Evolutionary conservation across 2,797 vertebrate species (phyloP), one percentile per base, ranked within the genome.

Genomic region (Decapterus maruadsi): DNA sequence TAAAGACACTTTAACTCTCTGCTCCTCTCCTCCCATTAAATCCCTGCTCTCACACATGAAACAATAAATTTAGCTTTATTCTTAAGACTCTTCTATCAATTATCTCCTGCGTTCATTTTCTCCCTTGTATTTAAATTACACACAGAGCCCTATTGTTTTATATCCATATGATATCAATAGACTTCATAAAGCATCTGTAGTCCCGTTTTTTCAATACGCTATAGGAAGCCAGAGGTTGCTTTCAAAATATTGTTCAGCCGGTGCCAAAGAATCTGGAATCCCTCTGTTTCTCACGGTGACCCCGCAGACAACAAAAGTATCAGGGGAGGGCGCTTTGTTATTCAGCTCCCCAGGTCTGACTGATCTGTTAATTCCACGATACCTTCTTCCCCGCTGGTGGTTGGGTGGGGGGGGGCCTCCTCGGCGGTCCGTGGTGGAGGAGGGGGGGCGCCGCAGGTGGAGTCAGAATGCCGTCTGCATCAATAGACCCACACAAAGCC

Each of bases 251-350:
- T 65, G 70, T 81, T 75, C 38, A 66, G 66, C 19, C 10, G 0
- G 58, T 63, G 42, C 63, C 81, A 82, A 82, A 79, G 72, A 75
- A 60, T 36, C 68, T 54, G 43, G 8, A 66, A 48, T 57, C 68
- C 31, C 31, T 71, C 57, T 14, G 64, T 76, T 83, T 81, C 65
- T 78, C 72, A 58, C 55, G 62, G 50, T 55, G 26, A 59, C 80
- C 74, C 74, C 72, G 54, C 58, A 48, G 82, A 72, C 51, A 81
- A 68, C 51, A 63, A 31, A 76, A 81, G 72, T 50, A 87, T 78
- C 42, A 79, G 70, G 7, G 63, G 72, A 62, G 54, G 56, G 45
- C 53, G 56, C 68, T 85, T 87, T 92, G 86, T 87, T 91, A 78
- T 90, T 83, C 73, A 56, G 64, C 64, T 72, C 61, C 48, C 67